phyloP scores from a whole-genome alignment of 2,113 vertebrate species.

The Marcusenius ussheri region DNA sequence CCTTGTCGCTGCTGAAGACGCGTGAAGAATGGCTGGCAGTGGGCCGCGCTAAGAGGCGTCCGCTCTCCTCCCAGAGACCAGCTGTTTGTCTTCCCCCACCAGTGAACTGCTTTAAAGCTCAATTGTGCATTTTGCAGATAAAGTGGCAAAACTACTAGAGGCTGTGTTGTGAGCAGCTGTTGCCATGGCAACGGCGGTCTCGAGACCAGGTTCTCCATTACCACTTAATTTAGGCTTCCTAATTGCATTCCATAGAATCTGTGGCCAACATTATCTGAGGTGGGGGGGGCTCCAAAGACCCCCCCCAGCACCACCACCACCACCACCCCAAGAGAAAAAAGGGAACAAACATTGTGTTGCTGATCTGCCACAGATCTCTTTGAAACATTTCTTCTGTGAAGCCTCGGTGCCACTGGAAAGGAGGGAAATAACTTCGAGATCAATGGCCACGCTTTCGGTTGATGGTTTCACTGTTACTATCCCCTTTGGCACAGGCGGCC shows the following conservation, averaged over 20 bases:
- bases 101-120: constrained; percentile 93
- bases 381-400: constrained; percentile 73
- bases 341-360: constrained; percentile 67
- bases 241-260: constrained; percentile 99
- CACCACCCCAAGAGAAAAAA: constrained; percentile 3
- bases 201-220: constrained; percentile 98
- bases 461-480: constrained; percentile 51
- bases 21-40: constrained; percentile 79
- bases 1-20: constrained; percentile 58
- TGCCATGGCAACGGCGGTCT: constrained; percentile 94
- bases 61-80: constrained; percentile 74
- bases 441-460: constrained; percentile 72
- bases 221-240: constrained; percentile 99
- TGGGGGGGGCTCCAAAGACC: background rate
- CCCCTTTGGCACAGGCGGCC: background rate
- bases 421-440: constrained; percentile 73
- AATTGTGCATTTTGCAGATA: constrained; percentile 99
- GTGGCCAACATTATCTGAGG: constrained; percentile 78
- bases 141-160: constrained; percentile 99
- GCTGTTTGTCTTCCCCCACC: constrained; percentile 85
- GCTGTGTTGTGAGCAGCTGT: constrained; percentile 93
- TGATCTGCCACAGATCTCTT: constrained; percentile 83
- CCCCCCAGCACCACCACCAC: background rate
- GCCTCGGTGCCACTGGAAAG: constrained; percentile 71
- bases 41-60: constrained; percentile 78